phyloP scores from a whole-genome alignment of 2,888 invertebrate species.

The Himalopsyche kuldschensis region DNA sequence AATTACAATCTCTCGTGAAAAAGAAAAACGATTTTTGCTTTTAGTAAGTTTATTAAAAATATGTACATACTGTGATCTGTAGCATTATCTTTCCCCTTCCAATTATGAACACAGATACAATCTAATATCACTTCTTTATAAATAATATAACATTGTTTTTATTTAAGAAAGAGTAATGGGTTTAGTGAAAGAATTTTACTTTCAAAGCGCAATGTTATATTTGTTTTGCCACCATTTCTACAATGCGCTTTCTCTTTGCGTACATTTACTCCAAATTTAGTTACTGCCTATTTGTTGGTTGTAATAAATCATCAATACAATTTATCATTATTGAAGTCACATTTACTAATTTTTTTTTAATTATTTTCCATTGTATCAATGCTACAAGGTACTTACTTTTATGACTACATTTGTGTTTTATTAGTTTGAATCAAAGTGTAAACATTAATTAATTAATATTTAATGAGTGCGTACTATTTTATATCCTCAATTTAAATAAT shows the following conservation, averaged over 20 bases:
- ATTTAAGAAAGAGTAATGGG: neutral
- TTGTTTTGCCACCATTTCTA: neutral
- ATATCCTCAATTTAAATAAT: no score
- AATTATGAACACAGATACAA: neutral
- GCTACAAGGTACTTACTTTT: no score
- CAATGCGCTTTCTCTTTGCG: neutral
- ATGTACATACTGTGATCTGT: neutral
- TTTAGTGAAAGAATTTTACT: neutral
- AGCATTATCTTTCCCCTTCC: neutral
- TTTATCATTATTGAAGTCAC: neutral
- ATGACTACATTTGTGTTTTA: no score
- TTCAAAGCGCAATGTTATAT: neutral
- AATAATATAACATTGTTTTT: neutral
- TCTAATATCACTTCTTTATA: neutral
- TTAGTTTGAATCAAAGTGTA: no score
- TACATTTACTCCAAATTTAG: neutral
- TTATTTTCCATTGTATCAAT: no score
- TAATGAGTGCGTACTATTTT: no score
- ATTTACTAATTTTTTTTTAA: neutral
- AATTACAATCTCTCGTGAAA: no score
- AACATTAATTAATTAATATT: no score
- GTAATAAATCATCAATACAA: neutral
- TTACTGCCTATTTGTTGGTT: neutral
- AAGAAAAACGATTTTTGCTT: no score
- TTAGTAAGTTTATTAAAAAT: no score